A percentile compares a stretch with the other conserved stretches of the same genome.
Conservation (phyloP, 2,888 invertebrate genomes). For the Galeopsomyia nigrocyanea region DNA sequence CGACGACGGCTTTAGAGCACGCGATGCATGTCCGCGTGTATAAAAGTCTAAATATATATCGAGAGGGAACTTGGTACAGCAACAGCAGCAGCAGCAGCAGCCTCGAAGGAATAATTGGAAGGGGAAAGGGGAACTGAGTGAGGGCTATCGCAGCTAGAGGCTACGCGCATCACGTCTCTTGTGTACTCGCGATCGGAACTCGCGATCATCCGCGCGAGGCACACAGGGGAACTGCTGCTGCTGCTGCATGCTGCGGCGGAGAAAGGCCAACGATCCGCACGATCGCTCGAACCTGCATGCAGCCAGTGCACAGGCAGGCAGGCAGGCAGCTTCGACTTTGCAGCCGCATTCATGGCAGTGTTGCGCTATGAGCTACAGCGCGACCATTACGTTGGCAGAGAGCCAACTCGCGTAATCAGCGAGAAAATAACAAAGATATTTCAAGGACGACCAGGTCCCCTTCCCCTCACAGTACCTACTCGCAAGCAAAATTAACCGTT, state of each 20-base stretch:
- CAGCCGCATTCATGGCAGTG: too few species aligned
- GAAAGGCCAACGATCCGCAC: conserved; percentile 46
- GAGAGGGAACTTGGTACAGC: conserved; percentile 51
- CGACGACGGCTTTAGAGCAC: conserved; percentile 49
- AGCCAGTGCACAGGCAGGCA: too few species aligned
- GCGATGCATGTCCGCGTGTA: conserved; percentile 52
- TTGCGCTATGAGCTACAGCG: too few species aligned
- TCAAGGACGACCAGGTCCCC: conserved; percentile 40
- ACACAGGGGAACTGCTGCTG: too few species aligned
- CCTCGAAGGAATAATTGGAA: conserved; percentile 58
- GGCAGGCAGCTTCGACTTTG: too few species aligned
- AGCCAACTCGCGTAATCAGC: conserved; percentile 44
- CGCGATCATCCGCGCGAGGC: conserved; percentile 42
- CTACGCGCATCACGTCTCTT: conserved; percentile 39
- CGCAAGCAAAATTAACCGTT: background rate
- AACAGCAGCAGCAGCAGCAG: too few species aligned
- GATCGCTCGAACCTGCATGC: too few species aligned
- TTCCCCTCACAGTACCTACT: background rate
- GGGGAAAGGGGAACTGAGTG: conserved; percentile 43
- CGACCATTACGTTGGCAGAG: conserved; percentile 48
- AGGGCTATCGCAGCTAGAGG: conserved; percentile 33
- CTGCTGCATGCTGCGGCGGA: too few species aligned
- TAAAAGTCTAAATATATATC: conserved; percentile 46
- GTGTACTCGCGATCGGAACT: conserved; percentile 40
- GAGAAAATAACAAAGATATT: conserved; percentile 49